Evolutionary conservation across 2,113 vertebrate genomes (phyloP).

Genomic region (Xerus inauris): DNA sequence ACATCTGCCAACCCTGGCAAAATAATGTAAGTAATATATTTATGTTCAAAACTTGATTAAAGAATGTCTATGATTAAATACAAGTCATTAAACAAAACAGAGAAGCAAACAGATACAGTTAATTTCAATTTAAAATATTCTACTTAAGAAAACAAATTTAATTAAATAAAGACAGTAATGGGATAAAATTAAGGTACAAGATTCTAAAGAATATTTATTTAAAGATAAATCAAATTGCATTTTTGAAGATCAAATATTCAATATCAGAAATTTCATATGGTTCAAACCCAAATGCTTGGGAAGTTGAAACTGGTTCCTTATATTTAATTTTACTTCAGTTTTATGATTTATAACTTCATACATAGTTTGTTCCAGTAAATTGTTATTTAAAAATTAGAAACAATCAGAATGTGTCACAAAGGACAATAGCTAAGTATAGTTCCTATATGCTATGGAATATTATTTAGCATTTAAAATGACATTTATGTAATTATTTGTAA

Average conservation of each 20-base stretch:
- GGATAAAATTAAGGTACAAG: background rate
- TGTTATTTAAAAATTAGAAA: slow-evolving; percentile 4
- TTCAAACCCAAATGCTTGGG: background rate
- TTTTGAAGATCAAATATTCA: slow-evolving; percentile 25
- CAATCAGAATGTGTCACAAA: background rate
- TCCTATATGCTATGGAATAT: background rate
- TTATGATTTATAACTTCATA: slow-evolving; percentile 9
- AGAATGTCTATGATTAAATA: background rate
- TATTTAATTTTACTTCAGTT: slow-evolving; percentile 14
- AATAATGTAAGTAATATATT: slow-evolving; percentile 6
- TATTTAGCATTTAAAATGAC: background rate
- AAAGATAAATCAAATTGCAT: background rate
- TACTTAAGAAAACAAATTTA: background rate
- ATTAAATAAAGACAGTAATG: background rate
- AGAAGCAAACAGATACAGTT: background rate
- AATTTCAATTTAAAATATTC: slow-evolving; percentile 2
- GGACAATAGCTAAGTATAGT: background rate
- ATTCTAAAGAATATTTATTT: background rate
- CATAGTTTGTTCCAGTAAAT: background rate
- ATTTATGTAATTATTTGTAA: background rate
- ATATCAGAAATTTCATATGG: background rate
- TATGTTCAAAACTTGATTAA: slow-evolving; percentile 22
- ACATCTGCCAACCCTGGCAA: background rate
- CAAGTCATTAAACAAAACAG: slow-evolving; percentile 34
- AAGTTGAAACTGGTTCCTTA: background rate